phyloP scores from a whole-genome alignment of 2,113 vertebrate species.

The Tyrannus savana region DNA sequence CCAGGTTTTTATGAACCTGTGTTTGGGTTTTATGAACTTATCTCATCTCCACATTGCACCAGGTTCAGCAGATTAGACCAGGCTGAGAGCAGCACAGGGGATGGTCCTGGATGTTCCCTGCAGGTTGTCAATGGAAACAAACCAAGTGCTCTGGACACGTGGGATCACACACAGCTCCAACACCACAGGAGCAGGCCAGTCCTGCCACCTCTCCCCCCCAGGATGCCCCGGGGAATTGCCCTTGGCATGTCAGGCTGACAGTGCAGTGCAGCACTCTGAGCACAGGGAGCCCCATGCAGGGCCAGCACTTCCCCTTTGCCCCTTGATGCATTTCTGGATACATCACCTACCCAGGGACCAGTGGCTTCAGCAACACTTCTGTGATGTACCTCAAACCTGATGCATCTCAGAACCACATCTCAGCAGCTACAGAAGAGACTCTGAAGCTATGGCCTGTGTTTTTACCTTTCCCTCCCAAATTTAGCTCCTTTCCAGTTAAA shows the following conservation, averaged over 20 bases:
- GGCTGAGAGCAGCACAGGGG: not conserved
- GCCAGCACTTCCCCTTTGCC: not conserved
- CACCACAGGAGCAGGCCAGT: not conserved
- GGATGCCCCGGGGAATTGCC: not conserved
- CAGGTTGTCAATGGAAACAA: accelerated
- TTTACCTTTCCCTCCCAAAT: not conserved
- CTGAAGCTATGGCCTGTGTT: not conserved
- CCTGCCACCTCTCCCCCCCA: not conserved
- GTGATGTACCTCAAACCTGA: not conserved
- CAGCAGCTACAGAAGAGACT: not conserved
- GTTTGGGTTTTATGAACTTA: not conserved
- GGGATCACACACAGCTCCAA: not conserved
- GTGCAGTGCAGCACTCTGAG: not conserved
- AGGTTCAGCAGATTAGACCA: not conserved
- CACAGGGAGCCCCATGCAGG: not conserved
- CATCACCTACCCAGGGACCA: not conserved
- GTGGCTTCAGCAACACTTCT: not conserved
- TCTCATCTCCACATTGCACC: accelerated
- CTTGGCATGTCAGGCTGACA: not conserved
- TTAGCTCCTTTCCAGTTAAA: slow-evolving; percentile 14
- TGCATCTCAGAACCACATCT: not conserved
- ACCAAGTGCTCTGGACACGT: not conserved
- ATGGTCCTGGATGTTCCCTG: not conserved
- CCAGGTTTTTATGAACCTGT: too few relatives aligned
- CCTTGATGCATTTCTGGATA: not conserved